Evolutionary conservation across 2,888 invertebrate species (phyloP), one percentile per base, ranked within the genome.

Genomic region (Oeneis ivallda): DNA sequence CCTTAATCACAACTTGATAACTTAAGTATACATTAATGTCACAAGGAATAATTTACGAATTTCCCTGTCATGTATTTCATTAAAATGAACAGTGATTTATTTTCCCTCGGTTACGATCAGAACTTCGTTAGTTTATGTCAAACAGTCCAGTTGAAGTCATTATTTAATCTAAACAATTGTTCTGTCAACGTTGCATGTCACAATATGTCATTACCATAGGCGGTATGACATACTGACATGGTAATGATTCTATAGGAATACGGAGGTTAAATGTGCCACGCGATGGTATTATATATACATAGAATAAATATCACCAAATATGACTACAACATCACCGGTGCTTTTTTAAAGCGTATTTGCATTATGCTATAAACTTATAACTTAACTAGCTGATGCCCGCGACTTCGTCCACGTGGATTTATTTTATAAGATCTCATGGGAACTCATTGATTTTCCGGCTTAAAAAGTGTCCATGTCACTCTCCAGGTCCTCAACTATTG

Each of bases 141-240:
- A 50, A 39, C 53, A 9, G 53, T 62, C 52, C 45, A 26, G 53
- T 26, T 37, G 19, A 53, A 15, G 53, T 45, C 45, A 34, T 65
- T 60, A 64, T 67, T 67, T 64, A 67, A 64, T 67, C 64, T 57
- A 57, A 64, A 60, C 60, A 64, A 61, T 65, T 64, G 63, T 56
- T 57, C 59, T 63, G 61, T 67, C 61, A 64, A 56, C 52, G 34
- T 67, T 37, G 67, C 67, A 67, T 67, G 67, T 67, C 64, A 50
- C 63, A 43, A 39, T 56, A 56, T 26, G 63, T 60, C 52, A 62
- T 65, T 65, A 56, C 62, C 56, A 58, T 54, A 32, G 57, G 34
- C 43, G 62, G 56, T 52, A 62, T 57, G 65, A 62, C 41, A 58
- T 37, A 62, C 41, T 58, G 56, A 59, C 58, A 62, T 53, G 52